Conservation (phyloP, 2,888 invertebrate species). For the Selenia dentaria region DNA sequence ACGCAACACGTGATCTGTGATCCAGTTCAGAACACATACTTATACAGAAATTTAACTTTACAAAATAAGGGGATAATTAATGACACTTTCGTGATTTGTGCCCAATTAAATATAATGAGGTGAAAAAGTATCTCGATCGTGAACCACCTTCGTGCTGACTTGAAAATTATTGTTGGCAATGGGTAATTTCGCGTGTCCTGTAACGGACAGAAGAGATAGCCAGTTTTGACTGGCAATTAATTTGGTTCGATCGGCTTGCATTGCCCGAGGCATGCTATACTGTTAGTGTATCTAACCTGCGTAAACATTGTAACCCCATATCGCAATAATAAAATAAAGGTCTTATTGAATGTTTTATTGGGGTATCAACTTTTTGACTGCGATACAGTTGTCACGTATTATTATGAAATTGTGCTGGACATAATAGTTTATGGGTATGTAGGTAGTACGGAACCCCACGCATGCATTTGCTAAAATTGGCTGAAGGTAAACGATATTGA, state of each 20-base stretch:
- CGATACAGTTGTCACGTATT: too few species aligned
- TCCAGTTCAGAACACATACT: neutral
- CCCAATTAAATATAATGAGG: constrained; percentile 30
- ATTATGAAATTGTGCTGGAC: too few species aligned
- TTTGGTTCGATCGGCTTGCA: constrained; percentile 40
- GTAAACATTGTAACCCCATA: too few species aligned
- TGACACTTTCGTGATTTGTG: constrained; percentile 10
- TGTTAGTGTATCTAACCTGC: constrained; percentile 7
- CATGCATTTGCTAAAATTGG: too few species aligned
- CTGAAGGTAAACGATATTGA: too few species aligned
- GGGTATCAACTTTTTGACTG: too few species aligned
- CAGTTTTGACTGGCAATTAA: constrained; percentile 52
- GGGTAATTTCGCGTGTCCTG: constrained; percentile 31
- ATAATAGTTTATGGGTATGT: too few species aligned
- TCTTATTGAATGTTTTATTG: too few species aligned
- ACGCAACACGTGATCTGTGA: neutral
- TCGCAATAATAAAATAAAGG: too few species aligned
- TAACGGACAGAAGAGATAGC: constrained; percentile 52
- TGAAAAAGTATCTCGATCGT: constrained; percentile 24
- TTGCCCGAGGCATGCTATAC: constrained; percentile 31
- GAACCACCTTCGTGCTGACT: constrained; percentile 20
- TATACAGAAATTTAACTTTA: neutral
- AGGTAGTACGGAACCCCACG: too few species aligned
- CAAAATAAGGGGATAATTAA: neutral
- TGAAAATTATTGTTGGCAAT: constrained; percentile 30